Evolutionary conservation across 2,888 invertebrate species (phyloP), one percentile per base, ranked within the genome.

Genomic region (Quadroppia sp.): DNA sequence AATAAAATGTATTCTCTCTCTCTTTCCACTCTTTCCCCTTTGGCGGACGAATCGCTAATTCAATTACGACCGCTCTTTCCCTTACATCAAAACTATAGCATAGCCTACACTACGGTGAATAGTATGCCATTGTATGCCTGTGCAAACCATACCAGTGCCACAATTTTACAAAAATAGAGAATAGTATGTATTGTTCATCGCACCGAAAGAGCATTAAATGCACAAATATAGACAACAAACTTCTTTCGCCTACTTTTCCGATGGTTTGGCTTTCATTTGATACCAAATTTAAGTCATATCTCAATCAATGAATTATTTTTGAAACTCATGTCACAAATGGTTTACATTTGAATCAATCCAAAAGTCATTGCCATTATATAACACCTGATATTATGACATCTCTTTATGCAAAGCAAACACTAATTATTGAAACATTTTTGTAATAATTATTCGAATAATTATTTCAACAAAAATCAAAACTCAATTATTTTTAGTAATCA

Each of bases 41-140:
- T 67, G 67, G 40, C 36, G 40, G 67, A 67, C 40, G 67, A 67
- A 67, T 32, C 67, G 25, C 67, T 67, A 67, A 67, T 67, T 67
- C 20, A 67, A 67, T 67, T 67, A 67, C 40, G 11, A 67, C 67
- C 67, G 67, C 67, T 53, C 17, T 61, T 61, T 61, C 61, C 61
- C 61, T 61, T 36, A 36, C 32, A 61, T 36, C 61, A 61, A 61
- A 61, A 61, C 61, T 61, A 61, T 61, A 53, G 53, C 13, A 53
- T 53, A 30, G 61, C 32, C 4, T 50, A 17, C 50, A 50, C 50
- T 50, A 20, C 50, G 15, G 15, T n/a, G n/a, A n/a, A 53, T 53
- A 53, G 53, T 17, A 61, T 30, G 17, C 25, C 61, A 61, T 59
- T n/a, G 4, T 20, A n/a, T 50, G 17, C 50, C 20, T 11, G 23